These are phyloP conservation scores for Neolamprologus cancellatus DNA, from an alignment of 2,113 vertebrate species.

Conservation along the genomic window DNA sequence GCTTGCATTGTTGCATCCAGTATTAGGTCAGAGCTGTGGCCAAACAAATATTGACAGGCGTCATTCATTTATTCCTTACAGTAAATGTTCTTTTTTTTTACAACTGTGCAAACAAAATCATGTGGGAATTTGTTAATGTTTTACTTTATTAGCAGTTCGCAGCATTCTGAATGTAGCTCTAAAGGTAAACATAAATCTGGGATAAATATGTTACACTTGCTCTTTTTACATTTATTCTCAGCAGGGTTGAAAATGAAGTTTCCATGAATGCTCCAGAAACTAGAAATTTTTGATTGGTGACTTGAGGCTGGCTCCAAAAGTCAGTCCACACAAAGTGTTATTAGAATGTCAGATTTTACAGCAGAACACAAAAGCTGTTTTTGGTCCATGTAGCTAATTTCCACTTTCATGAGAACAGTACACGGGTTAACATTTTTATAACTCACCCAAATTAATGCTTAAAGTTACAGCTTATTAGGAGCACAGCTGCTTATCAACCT, in stretches of 20 bases:
- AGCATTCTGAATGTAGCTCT: background rate
- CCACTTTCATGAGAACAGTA: background rate
- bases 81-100: rapidly evolving
- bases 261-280: rapidly evolving
- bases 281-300: background rate
- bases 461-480: background rate
- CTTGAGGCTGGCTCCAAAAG: background rate
- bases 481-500: background rate
- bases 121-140: background rate
- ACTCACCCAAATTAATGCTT: background rate
- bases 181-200: background rate
- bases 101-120: background rate
- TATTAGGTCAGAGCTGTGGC: background rate
- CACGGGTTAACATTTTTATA: rapidly evolving
- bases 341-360: background rate
- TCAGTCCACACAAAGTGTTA: background rate
- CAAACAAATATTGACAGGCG: background rate
- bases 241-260: background rate
- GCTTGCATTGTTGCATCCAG: background rate
- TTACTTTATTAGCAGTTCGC: rapidly evolving
- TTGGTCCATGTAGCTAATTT: background rate
- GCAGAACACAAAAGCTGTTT: background rate
- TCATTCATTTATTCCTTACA: background rate
- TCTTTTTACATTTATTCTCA: background rate
- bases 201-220: background rate